Percentiles rank a stretch among this genome's conserved stretches.
These are phyloP conservation scores for Spilosoma lubricipeda DNA, from an alignment of 2,888 invertebrate species.

Conservation along the genomic window DNA sequence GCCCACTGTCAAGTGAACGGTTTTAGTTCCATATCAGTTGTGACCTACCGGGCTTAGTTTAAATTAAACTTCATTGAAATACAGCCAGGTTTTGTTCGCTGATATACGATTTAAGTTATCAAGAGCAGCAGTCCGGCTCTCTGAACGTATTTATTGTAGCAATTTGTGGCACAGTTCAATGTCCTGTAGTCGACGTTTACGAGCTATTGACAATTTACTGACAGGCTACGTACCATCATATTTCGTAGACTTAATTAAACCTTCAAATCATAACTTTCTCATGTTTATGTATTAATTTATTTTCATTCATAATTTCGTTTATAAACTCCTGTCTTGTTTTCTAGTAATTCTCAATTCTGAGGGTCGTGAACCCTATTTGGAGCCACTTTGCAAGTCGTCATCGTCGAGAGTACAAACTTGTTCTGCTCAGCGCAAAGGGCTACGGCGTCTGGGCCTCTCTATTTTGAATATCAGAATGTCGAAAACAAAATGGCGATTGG, in stretches of 20 bases:
- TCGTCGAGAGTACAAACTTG: too few species aligned
- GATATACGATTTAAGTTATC: slow-evolving; percentile 8
- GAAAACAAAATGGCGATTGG: not conserved
- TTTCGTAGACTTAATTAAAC: not conserved
- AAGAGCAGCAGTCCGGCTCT: slow-evolving; percentile 3
- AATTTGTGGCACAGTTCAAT: slow-evolving; percentile 10
- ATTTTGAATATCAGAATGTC: too few species aligned
- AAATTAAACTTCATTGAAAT: not conserved
- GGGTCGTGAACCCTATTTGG: too few species aligned
- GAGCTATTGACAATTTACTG: slow-evolving; percentile 15
- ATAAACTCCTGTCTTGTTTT: too few species aligned
- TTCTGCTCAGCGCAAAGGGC: too few species aligned
- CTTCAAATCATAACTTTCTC: not conserved
- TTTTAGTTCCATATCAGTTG: not conserved
- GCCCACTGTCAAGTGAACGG: not conserved
- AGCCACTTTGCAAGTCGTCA: too few species aligned
- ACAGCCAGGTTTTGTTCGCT: not conserved
- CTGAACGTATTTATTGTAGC: slow-evolving; percentile 10
- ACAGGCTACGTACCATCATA: not conserved
- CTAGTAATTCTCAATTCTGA: too few species aligned
- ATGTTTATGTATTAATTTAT: too few species aligned
- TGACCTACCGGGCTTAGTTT: not conserved
- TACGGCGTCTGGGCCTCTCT: too few species aligned
- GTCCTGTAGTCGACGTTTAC: slow-evolving; percentile 8
- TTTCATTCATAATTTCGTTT: too few species aligned